These are phyloP conservation scores for Alethe diademata DNA, from an alignment of 2,113 vertebrate species.

Conservation along the genomic window DNA sequence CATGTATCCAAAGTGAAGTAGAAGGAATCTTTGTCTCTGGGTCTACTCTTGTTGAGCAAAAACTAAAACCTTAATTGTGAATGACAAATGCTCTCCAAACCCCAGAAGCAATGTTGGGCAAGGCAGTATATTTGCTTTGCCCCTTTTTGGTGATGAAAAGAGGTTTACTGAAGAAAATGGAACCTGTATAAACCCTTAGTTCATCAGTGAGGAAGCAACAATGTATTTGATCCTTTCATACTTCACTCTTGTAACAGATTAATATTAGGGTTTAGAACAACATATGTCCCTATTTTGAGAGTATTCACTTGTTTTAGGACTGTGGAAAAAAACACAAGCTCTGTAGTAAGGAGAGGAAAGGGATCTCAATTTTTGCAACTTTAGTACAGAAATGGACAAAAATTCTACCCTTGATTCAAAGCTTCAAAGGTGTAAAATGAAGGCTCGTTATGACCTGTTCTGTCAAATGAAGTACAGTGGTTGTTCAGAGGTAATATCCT, in stretches of 20 bases:
- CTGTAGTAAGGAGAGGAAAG: background rate
- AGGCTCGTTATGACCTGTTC: conserved; percentile 21
- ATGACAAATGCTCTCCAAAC: background rate
- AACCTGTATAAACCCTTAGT: background rate
- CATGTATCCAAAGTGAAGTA: background rate
- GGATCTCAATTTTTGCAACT: background rate
- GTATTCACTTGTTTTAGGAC: background rate
- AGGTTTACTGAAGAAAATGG: background rate
- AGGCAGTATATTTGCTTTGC: background rate
- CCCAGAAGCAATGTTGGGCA: background rate
- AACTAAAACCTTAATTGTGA: background rate
- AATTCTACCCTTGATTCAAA: conserved; percentile 27
- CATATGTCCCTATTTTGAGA: background rate
- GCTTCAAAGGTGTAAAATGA: conserved; percentile 5
- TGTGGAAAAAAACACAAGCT: background rate
- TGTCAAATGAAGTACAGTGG: conserved; percentile 24
- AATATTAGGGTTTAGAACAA: background rate
- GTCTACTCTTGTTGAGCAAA: background rate
- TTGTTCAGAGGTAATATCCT: conserved; percentile 32
- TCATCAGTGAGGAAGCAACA: background rate
- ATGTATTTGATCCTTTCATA: background rate
- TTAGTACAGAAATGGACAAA: conserved; percentile 1
- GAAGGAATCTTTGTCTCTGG: background rate
- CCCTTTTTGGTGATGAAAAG: background rate
- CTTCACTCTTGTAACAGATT: background rate